Conservation (phyloP, 2,113 vertebrate genomes). For the Struthidea cinerea region DNA sequence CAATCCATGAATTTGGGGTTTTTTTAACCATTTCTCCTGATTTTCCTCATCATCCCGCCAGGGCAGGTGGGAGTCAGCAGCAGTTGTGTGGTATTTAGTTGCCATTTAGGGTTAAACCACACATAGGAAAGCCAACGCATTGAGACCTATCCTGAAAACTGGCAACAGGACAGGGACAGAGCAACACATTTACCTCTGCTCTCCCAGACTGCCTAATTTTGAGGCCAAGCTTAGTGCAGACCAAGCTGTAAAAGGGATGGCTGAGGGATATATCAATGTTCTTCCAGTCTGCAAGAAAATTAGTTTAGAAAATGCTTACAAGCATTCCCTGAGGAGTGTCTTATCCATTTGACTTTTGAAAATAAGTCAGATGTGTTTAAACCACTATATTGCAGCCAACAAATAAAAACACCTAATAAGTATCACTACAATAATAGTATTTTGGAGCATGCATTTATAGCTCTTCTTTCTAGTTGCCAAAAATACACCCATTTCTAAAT, state of each 20-base stretch:
- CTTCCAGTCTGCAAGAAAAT: neutral
- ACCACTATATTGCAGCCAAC: neutral
- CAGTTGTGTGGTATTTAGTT: neutral
- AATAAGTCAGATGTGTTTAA: neutral
- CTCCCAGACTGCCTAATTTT: neutral
- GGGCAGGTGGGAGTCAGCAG: neutral
- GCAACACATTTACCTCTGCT: neutral
- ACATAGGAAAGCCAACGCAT: neutral
- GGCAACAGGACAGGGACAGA: neutral
- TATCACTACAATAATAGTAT: neutral
- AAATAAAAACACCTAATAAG: neutral
- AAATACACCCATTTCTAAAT: slow-evolving; percentile 6
- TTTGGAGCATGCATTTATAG: neutral
- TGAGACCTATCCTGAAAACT: neutral
- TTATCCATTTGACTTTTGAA: neutral
- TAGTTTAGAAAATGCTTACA: neutral
- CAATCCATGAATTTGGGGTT: accelerated
- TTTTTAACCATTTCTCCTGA: neutral
- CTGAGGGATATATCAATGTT: neutral
- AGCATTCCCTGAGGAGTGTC: neutral
- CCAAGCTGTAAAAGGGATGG: neutral
- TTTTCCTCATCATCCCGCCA: neutral
- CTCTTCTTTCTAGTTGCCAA: neutral
- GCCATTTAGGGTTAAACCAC: neutral
- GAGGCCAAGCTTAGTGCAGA: neutral